Base-by-base conservation (phyloP, 2,797 vertebrate genomes). In the Enteromius paludinosus region DNA sequence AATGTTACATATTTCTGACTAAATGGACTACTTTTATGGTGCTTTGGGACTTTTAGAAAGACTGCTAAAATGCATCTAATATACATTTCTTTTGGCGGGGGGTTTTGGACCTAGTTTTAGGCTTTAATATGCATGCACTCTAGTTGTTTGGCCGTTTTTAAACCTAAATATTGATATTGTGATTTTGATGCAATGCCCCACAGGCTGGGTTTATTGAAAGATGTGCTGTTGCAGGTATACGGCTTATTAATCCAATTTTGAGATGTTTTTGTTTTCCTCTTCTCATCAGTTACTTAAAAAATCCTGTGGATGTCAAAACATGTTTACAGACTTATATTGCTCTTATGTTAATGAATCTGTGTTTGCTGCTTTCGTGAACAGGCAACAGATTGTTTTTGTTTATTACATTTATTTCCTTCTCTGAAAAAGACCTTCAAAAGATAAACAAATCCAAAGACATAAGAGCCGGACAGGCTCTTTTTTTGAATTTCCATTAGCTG, bases 261-360 rank as follows among this genome's bases (percentile, higher is more conserved):
- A 1, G 4, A 17, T 68, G 54, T 74, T 66, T 82, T 82, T 56
- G 12, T 66, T 82, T 75, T 66, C 43, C 56, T 49, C 18, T 59
- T 74, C 47, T 82, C 30, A n/a, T 74, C 28, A 56, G 74, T 25
- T 54, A 12, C 43, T 65, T 65, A 52, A 73, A 79, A 65, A 18
- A 28, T 81, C 70, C 23, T 25, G 68, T 18, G 41, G 28, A 72
- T 25, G 69, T 81, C 79, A 81, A 81, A 74, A 49, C 79, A 59
- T 82, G 80, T 66, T 74, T 82, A 30, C 62, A 1, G 62, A 43
- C 11, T 66, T 75, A 54, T 20, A 35, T 54, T 54, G 30, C 45
- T 33, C 61, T 43, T 43, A 68, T 75, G 61, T 68, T 75, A 43
- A 82, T 68, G 45, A 65, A 75, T 68, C 59, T 49, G 17, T n/a